Base-by-base conservation (phyloP, 2,888 invertebrate species). In the Perithous albicinctus region DNA sequence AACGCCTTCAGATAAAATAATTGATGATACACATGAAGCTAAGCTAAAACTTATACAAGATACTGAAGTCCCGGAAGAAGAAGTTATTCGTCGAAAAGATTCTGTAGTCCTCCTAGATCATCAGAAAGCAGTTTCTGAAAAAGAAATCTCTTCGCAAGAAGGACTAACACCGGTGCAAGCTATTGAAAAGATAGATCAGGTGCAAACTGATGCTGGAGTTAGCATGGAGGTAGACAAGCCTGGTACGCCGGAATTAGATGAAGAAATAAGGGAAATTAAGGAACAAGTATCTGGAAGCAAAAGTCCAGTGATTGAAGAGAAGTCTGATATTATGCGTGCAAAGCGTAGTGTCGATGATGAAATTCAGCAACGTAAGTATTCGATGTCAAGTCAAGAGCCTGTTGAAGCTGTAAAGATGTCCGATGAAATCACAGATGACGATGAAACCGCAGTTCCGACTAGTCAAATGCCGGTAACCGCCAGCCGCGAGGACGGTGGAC, bases 401-500 rank as follows among this genome's bases (percentile, higher is more conserved):
- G 41, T 12, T 43, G 43, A 15, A 43, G 15, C 2, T 4, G 43
- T 43, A 15, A n/a, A n/a, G 35, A 5, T 59, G 23, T 43, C 15
- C n/a, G 15, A 43, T 15, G 48, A 3, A 26, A 10, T 23, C 1
- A 12, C 26, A 12, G 54, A 54, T 35, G 43, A 54, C 12, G 48
- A 70, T 15, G 74, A 82, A 78, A 32, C 43, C 0, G 80, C 77
- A 8, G 84, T 84, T 6, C 83, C 88, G 12, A 85, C 82, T 0
- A 85, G 86, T 82, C 92, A 94, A 87, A 95, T 95, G 95, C 88
- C 95, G 51, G 95, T 95, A 0, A 95, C 95, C 1, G 94, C 95
- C 1, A 95, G 95, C 56, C 95, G 95, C 90, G 95, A 95, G 90
- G 94, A 95, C 90, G 95, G 95, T n/a, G 95, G 94, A 0, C 94